Evolutionary conservation across 2,797 vertebrate species (phyloP).

Genomic region (Amphiprion clarkii): DNA sequence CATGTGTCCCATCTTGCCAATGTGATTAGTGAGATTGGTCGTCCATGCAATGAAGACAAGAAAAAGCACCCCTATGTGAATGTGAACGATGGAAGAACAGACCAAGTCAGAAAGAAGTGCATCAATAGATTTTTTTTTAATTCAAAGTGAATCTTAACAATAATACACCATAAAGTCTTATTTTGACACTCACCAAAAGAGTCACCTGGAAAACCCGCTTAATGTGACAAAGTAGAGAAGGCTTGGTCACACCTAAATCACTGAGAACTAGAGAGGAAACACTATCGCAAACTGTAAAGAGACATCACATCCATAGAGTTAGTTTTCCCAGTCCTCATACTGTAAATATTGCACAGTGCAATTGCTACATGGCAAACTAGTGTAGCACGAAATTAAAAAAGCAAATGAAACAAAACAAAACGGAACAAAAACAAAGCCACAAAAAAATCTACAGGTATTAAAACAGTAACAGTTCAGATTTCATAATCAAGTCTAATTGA

Average conservation of each 20-base stretch:
- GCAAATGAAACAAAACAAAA: slow-evolving; percentile 86
- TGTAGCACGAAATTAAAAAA: slow-evolving; percentile 96
- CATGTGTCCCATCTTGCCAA: neutral
- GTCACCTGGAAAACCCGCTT: slow-evolving; percentile 99
- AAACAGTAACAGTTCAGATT: slow-evolving; percentile 96
- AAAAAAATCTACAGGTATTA: slow-evolving; percentile 90
- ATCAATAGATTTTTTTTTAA: slow-evolving; percentile 97
- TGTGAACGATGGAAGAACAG: slow-evolving; percentile 21
- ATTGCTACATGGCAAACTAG: slow-evolving; percentile 99
- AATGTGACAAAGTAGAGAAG: slow-evolving; percentile 99
- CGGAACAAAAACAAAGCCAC: slow-evolving; percentile 82
- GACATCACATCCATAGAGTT: slow-evolving; percentile 99
- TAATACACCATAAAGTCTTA: slow-evolving; percentile 99
- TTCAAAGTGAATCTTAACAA: slow-evolving; percentile 99
- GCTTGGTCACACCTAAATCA: slow-evolving; percentile 99
- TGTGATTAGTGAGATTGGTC: neutral
- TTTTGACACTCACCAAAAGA: slow-evolving; percentile 99
- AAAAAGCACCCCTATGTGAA: neutral
- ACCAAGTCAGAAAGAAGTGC: slow-evolving; percentile 69
- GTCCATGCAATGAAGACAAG: neutral
- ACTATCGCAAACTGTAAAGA: slow-evolving; percentile 99
- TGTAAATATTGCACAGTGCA: slow-evolving; percentile 99
- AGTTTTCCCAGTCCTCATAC: slow-evolving; percentile 98
- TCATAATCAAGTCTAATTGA: slow-evolving; percentile 90
- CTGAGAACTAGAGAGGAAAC: slow-evolving; percentile 99